Evolutionary conservation across 2,888 invertebrate species (phyloP), one percentile per base, ranked within the genome.

Genomic region (Drosophila kokeensis): DNA sequence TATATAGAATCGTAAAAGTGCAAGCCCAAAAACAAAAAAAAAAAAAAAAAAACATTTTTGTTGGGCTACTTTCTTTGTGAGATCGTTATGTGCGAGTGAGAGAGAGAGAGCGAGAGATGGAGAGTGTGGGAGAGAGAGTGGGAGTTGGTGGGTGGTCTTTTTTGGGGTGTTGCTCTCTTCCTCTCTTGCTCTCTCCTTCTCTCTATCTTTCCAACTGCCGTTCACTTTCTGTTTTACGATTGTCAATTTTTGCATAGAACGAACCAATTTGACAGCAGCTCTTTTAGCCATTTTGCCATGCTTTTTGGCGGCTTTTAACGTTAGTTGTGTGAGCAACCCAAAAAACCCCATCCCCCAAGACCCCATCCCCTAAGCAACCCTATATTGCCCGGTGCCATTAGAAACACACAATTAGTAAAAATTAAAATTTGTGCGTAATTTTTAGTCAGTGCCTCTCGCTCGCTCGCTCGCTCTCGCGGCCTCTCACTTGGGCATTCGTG

Each of bases 31-130:
- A n/a, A n/a, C n/a, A n/a, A n/a, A 32, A 53, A 30, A 48, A 48
- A 34, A 40, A 27, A 53, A 48, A 15, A 24, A 21, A 38, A 38
- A 1, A 21, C 54, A 10, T 24, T 48, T 29, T 50, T 29, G 18
- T 58, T 73, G 54, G 36, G 49, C 61, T 48, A 78, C 79, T 78
- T 76, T 76, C 79, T 58, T 78, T 78, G 79, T 73, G 73, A 57
- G 68, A 76, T 76, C 78, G 79, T 48, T 50, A 36, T 38, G 76
- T 21, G 73, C 18, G 55, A 7, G 32, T 36, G 34, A 18, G 55
- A 11, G 15, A 11, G 21, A 42, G n/a, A 3, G 21, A 6, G 2
- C 1, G 21, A 21, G 42, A 6, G 13, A 1, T 13, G 7, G 45
- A 13, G 21, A 21, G 45, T 15, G 45, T 45, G 45, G 45, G 45